Conservation (phyloP, 2,113 vertebrate species). For the Pampusana beccarii region DNA sequence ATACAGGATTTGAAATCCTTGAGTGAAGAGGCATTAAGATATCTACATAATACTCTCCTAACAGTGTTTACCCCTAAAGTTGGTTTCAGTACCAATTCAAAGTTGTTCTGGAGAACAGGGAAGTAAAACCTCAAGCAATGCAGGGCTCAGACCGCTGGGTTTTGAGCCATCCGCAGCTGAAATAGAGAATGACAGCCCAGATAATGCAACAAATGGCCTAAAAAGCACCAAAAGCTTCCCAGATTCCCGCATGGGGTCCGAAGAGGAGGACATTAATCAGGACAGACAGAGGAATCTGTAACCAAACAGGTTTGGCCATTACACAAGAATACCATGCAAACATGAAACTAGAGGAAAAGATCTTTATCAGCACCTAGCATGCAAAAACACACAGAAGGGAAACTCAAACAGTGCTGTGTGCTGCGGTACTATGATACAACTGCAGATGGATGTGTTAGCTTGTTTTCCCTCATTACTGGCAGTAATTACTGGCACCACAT, state of each 20-base stretch:
- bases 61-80: neutral
- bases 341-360: conserved; percentile 51
- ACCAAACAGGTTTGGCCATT: conserved; percentile 53
- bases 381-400: neutral
- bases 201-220: conserved; percentile 39
- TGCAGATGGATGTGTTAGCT: neutral
- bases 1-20: neutral
- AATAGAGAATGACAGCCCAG: conserved; percentile 43
- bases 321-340: conserved; percentile 44
- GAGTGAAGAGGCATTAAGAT: neutral
- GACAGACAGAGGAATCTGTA: conserved; percentile 44
- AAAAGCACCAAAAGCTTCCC: conserved; percentile 34
- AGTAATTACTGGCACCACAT: neutral
- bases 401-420: neutral
- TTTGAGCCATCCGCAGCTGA: neutral
- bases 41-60: neutral
- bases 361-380: conserved; percentile 44
- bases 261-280: conserved; percentile 23
- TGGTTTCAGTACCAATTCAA: neutral
- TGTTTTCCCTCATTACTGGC: neutral
- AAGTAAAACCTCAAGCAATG: neutral
- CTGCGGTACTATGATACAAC: neutral
- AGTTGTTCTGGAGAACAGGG: neutral
- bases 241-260: conserved; percentile 19
- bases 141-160: fast-evolving